phyloP scores from a whole-genome alignment of 2,113 vertebrate genomes.

The Alexandromys fortis region DNA sequence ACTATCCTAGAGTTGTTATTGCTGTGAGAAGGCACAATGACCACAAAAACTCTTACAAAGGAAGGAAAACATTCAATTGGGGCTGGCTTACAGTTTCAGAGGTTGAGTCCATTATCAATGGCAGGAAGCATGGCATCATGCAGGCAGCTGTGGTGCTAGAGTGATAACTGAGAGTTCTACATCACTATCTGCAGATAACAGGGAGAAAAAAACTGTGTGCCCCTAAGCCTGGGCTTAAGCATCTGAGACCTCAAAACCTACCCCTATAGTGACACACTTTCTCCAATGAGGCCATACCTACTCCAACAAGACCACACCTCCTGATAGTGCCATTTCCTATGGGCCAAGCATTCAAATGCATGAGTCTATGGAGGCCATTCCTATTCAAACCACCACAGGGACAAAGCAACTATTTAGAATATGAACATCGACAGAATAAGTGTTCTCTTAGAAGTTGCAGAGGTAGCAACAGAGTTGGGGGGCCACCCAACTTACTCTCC shows the following conservation, averaged over 20 bases:
- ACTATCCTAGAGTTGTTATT: not conserved
- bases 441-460: conserved; percentile 18
- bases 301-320: not conserved
- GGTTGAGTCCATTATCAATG: not conserved
- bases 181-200: not conserved
- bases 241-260: not conserved
- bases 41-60: not conserved
- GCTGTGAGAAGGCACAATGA: not conserved
- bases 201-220: not conserved
- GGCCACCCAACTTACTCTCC: not conserved
- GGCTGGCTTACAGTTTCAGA: not conserved
- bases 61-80: not conserved
- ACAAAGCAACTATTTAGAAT: conserved; percentile 8
- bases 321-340: not conserved
- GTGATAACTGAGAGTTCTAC: not conserved
- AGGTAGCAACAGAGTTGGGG: not conserved
- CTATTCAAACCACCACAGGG: not conserved
- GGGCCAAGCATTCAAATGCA: not conserved
- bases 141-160: not conserved
- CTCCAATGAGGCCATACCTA: not conserved
- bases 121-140: not conserved
- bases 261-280: not conserved
- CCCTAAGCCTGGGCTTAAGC: not conserved
- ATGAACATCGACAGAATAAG: not conserved
- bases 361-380: not conserved